A percentile compares a stretch with the other conserved stretches of the same genome.
These are phyloP conservation scores for Microchirus variegatus DNA, from an alignment of 2,797 vertebrate genomes.

Conservation along the genomic window DNA sequence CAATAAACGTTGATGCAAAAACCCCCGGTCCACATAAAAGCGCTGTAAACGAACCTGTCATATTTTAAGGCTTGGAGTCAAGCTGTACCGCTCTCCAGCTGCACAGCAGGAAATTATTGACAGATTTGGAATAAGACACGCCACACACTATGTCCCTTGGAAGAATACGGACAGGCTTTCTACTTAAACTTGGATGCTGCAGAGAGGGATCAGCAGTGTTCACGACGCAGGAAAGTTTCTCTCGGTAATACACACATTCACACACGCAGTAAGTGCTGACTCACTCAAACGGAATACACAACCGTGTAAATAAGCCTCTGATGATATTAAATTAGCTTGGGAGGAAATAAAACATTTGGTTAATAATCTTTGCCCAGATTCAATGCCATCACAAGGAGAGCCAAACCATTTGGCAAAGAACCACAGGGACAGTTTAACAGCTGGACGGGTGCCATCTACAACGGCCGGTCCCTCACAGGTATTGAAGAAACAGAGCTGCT, in stretches of 20 bases:
- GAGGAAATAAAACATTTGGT: constrained; percentile 57
- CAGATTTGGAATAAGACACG: constrained; percentile 38
- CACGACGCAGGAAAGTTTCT: constrained; percentile 15
- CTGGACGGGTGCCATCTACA: constrained; percentile 41
- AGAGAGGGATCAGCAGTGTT: constrained; percentile 20
- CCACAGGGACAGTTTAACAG: constrained; percentile 53
- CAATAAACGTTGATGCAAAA: constrained; percentile 14
- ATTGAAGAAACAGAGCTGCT: constrained; percentile 4
- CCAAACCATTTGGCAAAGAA: constrained; percentile 55
- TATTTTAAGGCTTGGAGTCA: constrained; percentile 35
- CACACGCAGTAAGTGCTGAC: constrained; percentile 38
- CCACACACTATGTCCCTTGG: constrained; percentile 12
- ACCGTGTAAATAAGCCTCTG: constrained; percentile 53
- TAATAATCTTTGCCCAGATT: constrained; percentile 54
- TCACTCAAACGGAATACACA: constrained; percentile 36
- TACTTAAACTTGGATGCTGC: constrained; percentile 32
- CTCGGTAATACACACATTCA: constrained; percentile 30
- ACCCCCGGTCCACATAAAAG: constrained; percentile 18
- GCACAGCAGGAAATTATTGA: constrained; percentile 38
- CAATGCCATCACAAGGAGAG: constrained; percentile 59
- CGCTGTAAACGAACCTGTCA: constrained; percentile 36
- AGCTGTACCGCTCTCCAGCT: constrained; percentile 36
- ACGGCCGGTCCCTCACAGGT: constrained; percentile 28
- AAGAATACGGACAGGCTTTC: constrained; percentile 28
- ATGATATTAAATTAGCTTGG: constrained; percentile 50